Evolutionary conservation across 2,888 invertebrate genomes (phyloP), one percentile per base, ranked within the genome.

Genomic region (Scaptomyza reducta): DNA sequence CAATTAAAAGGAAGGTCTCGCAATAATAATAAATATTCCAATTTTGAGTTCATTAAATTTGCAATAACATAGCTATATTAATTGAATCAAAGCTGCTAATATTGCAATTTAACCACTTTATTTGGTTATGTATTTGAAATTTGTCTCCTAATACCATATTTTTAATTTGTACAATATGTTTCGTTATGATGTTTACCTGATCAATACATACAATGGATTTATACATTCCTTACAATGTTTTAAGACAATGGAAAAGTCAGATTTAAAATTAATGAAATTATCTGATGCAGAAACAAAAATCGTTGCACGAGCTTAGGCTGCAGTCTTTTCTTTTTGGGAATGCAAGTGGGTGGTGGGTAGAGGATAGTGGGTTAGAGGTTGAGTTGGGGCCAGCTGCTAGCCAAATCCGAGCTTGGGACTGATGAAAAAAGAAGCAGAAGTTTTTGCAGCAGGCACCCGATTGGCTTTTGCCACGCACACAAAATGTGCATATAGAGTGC

Each of bases 401-500:
- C 11, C 27, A 50, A 50, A 38, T 62, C 53, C 45, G 75, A 63
- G 77, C 62, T 70, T 77, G 68, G 77, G 74, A 58, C 42, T 41
- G 59, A 41, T 29, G 60, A 68, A 76, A 77, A 68, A 79, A 77
- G 77, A 64, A 81, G 69, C 55, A 78, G 40, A 40, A 40, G 58
- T 69, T 67, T 67, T 66, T 80, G 83, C 81, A 72, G 78, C 77
- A 61, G 63, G 84, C 84, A 75, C 69, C 87, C 86, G 86, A 86
- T 86, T 86, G 85, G 85, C 87, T 85, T 87, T 78, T 85, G 72
- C 81, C 75, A 81, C 80, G 82, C 78, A 83, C 79, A 80, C 78
- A 82, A 80, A 87, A 88, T 88, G 83, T 90, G 90, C 90, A 90
- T 84, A 87, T 86, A 89, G 87, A 90, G 87, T 90, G 90, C 90